A percentile compares a stretch with the other conserved stretches of the same genome.
These are phyloP conservation scores for Eupristina koningsbergeri DNA, from an alignment of 1,140 invertebrate genomes.

Conservation along the genomic window DNA sequence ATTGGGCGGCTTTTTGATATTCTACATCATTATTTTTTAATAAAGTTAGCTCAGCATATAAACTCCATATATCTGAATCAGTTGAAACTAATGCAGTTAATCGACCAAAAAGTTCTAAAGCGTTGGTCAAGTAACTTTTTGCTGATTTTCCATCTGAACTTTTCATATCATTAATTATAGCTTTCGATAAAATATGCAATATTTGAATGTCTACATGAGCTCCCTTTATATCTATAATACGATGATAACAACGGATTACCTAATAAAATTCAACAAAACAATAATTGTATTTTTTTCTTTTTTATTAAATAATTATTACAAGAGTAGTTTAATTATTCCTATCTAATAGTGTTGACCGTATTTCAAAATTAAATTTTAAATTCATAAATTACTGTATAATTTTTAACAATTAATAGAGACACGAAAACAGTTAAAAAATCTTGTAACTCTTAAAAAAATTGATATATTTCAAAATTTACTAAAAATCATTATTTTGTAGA, in stretches of 20 bases:
- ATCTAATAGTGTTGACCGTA: too few species aligned
- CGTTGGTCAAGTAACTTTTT: slow-evolving; percentile 76
- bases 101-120: slow-evolving; percentile 85
- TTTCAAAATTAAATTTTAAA: too few species aligned
- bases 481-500: too few species aligned
- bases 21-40: slow-evolving; percentile 65
- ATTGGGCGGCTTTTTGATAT: slow-evolving; percentile 76
- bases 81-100: slow-evolving; percentile 81
- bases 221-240: slow-evolving; percentile 87
- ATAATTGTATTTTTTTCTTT: slow-evolving; percentile 12
- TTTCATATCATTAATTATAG: slow-evolving; percentile 78
- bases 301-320: too few species aligned
- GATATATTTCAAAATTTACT: too few species aligned
- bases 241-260: slow-evolving; percentile 87
- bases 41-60: slow-evolving; percentile 83
- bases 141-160: slow-evolving; percentile 76
- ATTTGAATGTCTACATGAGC: slow-evolving; percentile 87
- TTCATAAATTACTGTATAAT: too few species aligned
- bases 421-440: too few species aligned
- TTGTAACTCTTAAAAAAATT: too few species aligned
- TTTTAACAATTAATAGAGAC: too few species aligned
- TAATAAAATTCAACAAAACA: slow-evolving; percentile 59
- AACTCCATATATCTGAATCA: slow-evolving; percentile 83
- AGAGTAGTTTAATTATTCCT: too few species aligned
- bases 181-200: slow-evolving; percentile 82